Evolutionary conservation across 2,113 vertebrate species (phyloP), one percentile per base, ranked within the genome.

Genomic region (Salvelinus namaycush): DNA sequence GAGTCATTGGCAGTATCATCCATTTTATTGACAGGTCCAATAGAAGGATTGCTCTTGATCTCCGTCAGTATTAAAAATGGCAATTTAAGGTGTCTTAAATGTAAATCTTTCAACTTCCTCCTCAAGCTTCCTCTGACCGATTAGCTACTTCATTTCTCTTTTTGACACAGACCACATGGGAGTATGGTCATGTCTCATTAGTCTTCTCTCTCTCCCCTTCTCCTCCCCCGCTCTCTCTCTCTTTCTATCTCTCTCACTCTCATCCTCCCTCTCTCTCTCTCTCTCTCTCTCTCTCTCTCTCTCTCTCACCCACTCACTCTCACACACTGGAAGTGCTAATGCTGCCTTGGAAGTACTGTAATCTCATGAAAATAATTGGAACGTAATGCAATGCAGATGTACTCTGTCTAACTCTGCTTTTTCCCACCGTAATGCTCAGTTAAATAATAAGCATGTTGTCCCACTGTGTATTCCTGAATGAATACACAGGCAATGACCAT

Each of bases 61-160:
- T 78, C 34, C 34, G 92, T 94, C 92, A 93, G 81, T 81, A 85
- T 88, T 90, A 92, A 92, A 91, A 90, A 90, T 87, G 87, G 79
- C 90, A 90, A 89, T 92, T 92, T 93, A 91, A 87, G 73, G 76
- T 70, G 76, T 91, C 80, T 89, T 93, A 87, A 90, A 92, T 83
- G 84, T 90, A 89, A 86, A 91, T 91, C 84, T 80, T 81, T 83
- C 85, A 83, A 83, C 79, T 86, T 51, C 81, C 76, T 78, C 81
- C 85, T 88, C 76, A 89, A 71, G 82, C 88, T 90, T 89, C 83
- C 80, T 81, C 80, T 82, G 84, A 88, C 83, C 87, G 90, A 87
- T 93, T 92, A 88, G 81, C 80, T 73, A 81, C 64, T 82, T 80
- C 84, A 90, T 93, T 90, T 88, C 87, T 93, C 88, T 92, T 77